Evolutionary conservation across 2,888 invertebrate species (phyloP), one percentile per base, ranked within the genome.

Genomic region (Aplocera efformata): DNA sequence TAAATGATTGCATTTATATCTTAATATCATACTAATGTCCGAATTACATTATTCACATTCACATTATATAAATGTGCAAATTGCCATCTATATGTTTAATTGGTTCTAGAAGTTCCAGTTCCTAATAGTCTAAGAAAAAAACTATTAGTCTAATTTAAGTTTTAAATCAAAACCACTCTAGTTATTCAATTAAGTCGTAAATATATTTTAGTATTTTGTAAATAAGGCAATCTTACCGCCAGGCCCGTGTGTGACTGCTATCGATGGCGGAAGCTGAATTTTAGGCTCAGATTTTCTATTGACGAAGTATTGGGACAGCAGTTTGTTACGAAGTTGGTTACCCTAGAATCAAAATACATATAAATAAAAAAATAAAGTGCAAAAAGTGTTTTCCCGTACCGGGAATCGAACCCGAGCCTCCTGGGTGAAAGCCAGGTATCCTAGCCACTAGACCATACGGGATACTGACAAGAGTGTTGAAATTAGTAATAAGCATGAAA

Each of bases 181-280:
- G 4, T 40, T 30, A 33, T 25, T 30, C 26, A 29, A 42, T 17
- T 38, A 28, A 48, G 31, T 44, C n/a, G 24, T 46, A 41, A 22
- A 48, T 30, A 1, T 27, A 27, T 36, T 34, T 32, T 31, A 46
- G 17, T 0, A 0, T 0, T 4, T 21, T 20, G 7, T 0, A 10
- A 17, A 46, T 46, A 50, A 43, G 33, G 45, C 24, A 6, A 13
- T 56, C 70, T 73, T 80, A 93, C 94, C 94, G 56, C 97, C 97
- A 1, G 96, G 96, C 1, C 96, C 96, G 74, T 96, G 96, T 0
- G 93, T 94, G 6, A 93, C 91, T 32, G 90, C 74, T 51, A 91
- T 72, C 42, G 71, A 58, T 0, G 73, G 56, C 3, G 67, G 72
- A 7, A 80, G 80, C 5, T 67, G 73, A 1, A 84, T 74, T 55